Evolutionary conservation across 37 sponge, comb jelly and placozoan species (phyloP).

Genomic region (Beroe forskalii): DNA sequence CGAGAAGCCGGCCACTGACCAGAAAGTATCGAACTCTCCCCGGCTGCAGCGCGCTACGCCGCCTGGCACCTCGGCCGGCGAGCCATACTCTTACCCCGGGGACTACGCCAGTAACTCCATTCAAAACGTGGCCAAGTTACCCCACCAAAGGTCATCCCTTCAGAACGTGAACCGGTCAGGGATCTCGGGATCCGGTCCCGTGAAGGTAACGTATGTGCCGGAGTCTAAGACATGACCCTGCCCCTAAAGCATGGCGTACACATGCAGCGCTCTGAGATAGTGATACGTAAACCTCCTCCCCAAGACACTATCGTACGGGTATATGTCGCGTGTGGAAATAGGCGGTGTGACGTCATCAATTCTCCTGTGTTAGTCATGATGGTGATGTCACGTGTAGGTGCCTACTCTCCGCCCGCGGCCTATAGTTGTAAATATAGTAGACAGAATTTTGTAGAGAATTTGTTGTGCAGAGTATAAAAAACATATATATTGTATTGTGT

Average conservation of each 20-base stretch:
- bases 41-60: constrained; percentile 41
- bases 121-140: constrained; percentile 28
- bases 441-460: not conserved
- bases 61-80: constrained; percentile 55
- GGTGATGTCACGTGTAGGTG: too few species aligned
- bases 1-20: not conserved
- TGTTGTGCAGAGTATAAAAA: not conserved
- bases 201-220: constrained; percentile 42
- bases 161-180: not conserved
- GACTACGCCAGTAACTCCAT: constrained; percentile 31
- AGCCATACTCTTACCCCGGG: constrained; percentile 14
- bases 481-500: not conserved
- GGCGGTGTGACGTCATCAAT: too few species aligned
- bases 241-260: too few species aligned
- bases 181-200: constrained; percentile 40
- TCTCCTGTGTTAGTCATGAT: too few species aligned
- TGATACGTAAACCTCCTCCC: too few species aligned
- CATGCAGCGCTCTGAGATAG: too few species aligned
- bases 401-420: not conserved
- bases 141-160: not conserved
- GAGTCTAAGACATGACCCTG: constrained; percentile 45
- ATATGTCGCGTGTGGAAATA: too few species aligned
- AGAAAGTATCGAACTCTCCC: constrained; percentile 12
- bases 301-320: not conserved
- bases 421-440: not conserved